Percentiles rank a stretch among this genome's conserved stretches.
These are phyloP conservation scores for Blastobasis lacticolella DNA, from an alignment of 2,888 invertebrate genomes.

Conservation along the genomic window DNA sequence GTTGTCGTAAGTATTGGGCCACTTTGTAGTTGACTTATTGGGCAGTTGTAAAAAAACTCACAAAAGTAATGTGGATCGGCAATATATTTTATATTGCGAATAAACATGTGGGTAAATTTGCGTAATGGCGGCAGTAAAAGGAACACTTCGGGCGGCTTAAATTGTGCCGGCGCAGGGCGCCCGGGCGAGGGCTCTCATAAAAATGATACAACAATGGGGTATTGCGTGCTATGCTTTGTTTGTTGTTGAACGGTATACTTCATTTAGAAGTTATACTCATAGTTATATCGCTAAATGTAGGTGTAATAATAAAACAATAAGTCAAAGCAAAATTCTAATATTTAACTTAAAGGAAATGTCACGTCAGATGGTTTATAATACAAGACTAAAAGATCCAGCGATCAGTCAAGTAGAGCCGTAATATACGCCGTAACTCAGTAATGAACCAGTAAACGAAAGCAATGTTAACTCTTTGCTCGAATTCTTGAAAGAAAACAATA, in stretches of 20 bases:
- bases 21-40: conserved; percentile 8
- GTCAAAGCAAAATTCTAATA: too few relatives aligned
- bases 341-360: too few relatives aligned
- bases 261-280: too few relatives aligned
- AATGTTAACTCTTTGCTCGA: too few relatives aligned
- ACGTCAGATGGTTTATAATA: too few relatives aligned
- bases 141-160: conserved; percentile 26
- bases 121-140: conserved; percentile 65
- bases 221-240: not conserved
- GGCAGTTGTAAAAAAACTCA: conserved; percentile 11
- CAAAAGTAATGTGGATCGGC: conserved; percentile 26
- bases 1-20: not conserved
- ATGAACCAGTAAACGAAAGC: too few relatives aligned
- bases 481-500: conserved; percentile 24
- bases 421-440: too few relatives aligned
- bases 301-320: too few relatives aligned
- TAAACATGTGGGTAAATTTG: conserved; percentile 72
- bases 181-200: conserved; percentile 28
- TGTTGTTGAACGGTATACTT: too few relatives aligned
- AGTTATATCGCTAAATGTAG: too few relatives aligned
- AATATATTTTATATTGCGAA: conserved; percentile 67
- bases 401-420: too few relatives aligned
- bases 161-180: conserved; percentile 19
- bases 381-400: too few relatives aligned
- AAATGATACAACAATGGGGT: conserved; percentile 21